Percentiles rank a stretch among this genome's conserved stretches.
These are phyloP conservation scores for Trichacis sp. DNA, from an alignment of 2,888 invertebrate species.

Conservation along the genomic window DNA sequence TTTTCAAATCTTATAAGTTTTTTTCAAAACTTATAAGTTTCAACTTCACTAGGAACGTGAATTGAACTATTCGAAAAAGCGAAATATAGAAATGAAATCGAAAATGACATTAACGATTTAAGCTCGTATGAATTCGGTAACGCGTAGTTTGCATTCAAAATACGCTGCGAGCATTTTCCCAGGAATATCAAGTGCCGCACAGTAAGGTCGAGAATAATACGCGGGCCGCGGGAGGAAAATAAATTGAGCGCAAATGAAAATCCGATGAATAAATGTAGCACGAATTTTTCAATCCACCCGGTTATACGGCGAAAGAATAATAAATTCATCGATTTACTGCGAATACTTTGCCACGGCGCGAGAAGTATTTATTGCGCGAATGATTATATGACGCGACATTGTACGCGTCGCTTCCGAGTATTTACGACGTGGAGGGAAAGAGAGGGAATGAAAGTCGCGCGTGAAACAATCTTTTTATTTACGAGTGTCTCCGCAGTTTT, in stretches of 20 bases:
- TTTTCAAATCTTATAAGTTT: too few relatives aligned
- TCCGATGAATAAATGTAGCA: conserved; percentile 1
- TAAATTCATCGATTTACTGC: conserved; percentile 10
- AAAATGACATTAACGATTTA: too few relatives aligned
- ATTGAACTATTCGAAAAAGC: too few relatives aligned
- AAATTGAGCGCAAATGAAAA: not conserved
- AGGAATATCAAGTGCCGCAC: too few relatives aligned
- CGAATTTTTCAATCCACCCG: not conserved
- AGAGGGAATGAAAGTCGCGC: conserved; percentile 36
- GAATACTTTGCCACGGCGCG: conserved; percentile 8
- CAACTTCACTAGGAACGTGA: too few relatives aligned
- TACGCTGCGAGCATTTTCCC: too few relatives aligned
- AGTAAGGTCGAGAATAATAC: not conserved
- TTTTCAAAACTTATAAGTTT: too few relatives aligned
- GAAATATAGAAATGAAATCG: too few relatives aligned
- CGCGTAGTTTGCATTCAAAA: not conserved
- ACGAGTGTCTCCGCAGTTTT: conserved; percentile 40
- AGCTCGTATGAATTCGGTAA: too few relatives aligned
- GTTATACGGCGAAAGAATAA: conserved; percentile 2
- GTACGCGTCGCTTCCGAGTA: conserved; percentile 29
- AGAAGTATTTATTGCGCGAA: conserved; percentile 24
- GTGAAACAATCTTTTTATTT: conserved; percentile 37
- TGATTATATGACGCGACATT: conserved; percentile 28
- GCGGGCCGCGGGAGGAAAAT: not conserved
- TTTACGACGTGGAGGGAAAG: conserved; percentile 34